These are phyloP conservation scores for Equus quagga DNA, from an alignment of 2,113 vertebrate species.

Conservation along the genomic window DNA sequence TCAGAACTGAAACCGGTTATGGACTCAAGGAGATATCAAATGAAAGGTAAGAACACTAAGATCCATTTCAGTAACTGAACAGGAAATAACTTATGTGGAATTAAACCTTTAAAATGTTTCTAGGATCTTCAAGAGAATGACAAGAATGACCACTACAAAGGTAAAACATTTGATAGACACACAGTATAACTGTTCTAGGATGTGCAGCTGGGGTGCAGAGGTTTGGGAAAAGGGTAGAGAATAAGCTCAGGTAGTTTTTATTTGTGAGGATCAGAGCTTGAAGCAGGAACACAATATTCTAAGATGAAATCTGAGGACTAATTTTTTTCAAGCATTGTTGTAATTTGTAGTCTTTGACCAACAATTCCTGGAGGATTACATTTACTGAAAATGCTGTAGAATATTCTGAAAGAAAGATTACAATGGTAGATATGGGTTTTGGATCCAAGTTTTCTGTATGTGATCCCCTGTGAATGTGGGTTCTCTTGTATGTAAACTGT, in stretches of 20 bases:
- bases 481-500: background rate
- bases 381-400: background rate
- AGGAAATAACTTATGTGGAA: background rate
- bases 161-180: background rate
- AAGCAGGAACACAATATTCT: background rate
- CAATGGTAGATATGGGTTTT: too few species aligned
- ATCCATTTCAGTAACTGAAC: background rate
- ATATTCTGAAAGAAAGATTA: background rate
- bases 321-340: background rate
- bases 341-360: background rate
- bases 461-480: rapidly evolving
- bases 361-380: background rate
- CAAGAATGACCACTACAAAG: background rate
- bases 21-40: background rate
- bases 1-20: background rate
- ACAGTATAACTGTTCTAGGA: background rate
- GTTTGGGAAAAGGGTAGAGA: background rate
- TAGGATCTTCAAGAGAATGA: background rate
- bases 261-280: background rate
- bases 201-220: background rate
- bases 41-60: background rate
- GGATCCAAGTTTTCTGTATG: background rate
- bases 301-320: background rate
- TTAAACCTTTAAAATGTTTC: background rate
- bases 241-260: background rate